Conservation (phyloP, 2,888 invertebrate genomes). For the Brenthis hecate region DNA sequence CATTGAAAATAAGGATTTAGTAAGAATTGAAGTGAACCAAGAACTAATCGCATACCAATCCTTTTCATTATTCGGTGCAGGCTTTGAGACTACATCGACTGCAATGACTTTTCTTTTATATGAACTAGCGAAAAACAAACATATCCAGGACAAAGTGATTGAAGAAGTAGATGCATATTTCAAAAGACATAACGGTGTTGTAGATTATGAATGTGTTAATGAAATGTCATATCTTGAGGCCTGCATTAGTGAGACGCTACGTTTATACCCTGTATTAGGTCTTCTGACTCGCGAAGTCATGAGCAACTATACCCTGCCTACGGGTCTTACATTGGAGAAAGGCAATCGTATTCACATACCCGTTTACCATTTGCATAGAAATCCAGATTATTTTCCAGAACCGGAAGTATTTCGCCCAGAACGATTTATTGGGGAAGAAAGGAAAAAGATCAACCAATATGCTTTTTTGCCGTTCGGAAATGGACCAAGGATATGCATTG, state of each 20-base stretch:
- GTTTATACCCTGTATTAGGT: slow-evolving; percentile 59
- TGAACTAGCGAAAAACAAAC: slow-evolving; percentile 53
- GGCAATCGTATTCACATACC: slow-evolving; percentile 17
- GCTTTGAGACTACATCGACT: slow-evolving; percentile 58
- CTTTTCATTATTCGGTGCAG: slow-evolving; percentile 69
- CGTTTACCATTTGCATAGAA: slow-evolving; percentile 24
- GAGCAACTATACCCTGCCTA: slow-evolving; percentile 56
- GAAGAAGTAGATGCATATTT: slow-evolving; percentile 55
- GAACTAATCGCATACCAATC: slow-evolving; percentile 78
- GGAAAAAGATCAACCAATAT: slow-evolving; percentile 52
- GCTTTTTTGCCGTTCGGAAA: slow-evolving; percentile 67
- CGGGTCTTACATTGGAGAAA: slow-evolving; percentile 44
- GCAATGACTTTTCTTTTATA: slow-evolving; percentile 51
- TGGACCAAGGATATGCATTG: slow-evolving; percentile 47
- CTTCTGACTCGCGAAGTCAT: slow-evolving; percentile 56
- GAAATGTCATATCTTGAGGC: slow-evolving; percentile 57
- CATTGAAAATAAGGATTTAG: slow-evolving; percentile 44
- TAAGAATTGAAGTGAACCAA: slow-evolving; percentile 56
- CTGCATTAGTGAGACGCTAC: slow-evolving; percentile 55
- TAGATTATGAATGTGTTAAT: slow-evolving; percentile 53
- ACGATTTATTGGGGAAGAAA: slow-evolving; percentile 55
- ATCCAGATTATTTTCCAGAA: slow-evolving; percentile 58
- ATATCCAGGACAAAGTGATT: slow-evolving; percentile 46
- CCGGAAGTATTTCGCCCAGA: slow-evolving; percentile 60
- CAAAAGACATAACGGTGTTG: slow-evolving; percentile 39